Conservation (phyloP, 1,140 invertebrate species). For the Cotesia glomerata region DNA sequence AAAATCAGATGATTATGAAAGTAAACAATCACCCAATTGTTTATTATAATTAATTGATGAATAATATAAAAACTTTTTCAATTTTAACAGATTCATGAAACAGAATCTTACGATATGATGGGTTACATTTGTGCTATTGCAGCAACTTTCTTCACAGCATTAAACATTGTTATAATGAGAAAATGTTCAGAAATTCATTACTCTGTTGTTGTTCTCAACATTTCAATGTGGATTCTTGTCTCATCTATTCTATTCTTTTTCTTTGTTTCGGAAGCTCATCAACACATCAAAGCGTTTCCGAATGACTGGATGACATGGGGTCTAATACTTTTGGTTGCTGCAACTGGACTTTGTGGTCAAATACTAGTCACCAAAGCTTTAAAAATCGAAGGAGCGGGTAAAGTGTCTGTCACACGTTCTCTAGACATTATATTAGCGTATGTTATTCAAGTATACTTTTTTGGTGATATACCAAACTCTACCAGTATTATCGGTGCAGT, state of each 20-base stretch:
- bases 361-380: slow-evolving; percentile 62
- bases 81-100: slow-evolving; percentile 41
- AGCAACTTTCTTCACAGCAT: slow-evolving; percentile 62
- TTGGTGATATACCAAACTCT: slow-evolving; percentile 60
- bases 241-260: slow-evolving; percentile 53
- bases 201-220: slow-evolving; percentile 61
- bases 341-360: slow-evolving; percentile 61
- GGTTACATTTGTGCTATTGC: slow-evolving; percentile 62
- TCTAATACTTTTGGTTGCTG: slow-evolving; percentile 48
- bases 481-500: slow-evolving; percentile 59
- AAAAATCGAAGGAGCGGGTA: slow-evolving; percentile 63
- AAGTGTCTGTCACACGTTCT: slow-evolving; percentile 64
- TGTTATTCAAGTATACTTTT: slow-evolving; percentile 63
- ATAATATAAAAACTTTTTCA: not conserved
- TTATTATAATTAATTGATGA: not conserved
- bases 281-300: slow-evolving; percentile 44
- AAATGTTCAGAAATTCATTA: slow-evolving; percentile 65
- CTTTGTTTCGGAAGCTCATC: slow-evolving; percentile 43
- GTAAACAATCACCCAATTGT: slow-evolving; percentile 36
- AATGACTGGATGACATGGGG: slow-evolving; percentile 54
- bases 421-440: slow-evolving; percentile 65
- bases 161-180: slow-evolving; percentile 65
- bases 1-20: slow-evolving; percentile 64
- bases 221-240: slow-evolving; percentile 60
- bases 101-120: slow-evolving; percentile 55